Evolutionary conservation across 2,888 invertebrate genomes (phyloP).

Genomic region (Dolichomitus sp.): DNA sequence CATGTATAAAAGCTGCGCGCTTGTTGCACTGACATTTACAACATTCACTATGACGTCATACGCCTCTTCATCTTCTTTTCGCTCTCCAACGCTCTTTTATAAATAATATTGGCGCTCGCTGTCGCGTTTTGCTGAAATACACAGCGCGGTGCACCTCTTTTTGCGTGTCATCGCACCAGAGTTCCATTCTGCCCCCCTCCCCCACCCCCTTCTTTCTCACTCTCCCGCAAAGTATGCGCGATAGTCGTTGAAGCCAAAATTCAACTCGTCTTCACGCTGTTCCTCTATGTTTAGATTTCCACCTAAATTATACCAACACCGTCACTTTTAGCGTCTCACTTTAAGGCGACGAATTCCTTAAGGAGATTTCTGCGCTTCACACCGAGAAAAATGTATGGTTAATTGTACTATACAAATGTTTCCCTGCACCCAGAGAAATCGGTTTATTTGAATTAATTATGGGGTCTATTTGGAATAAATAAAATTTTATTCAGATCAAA

Average conservation of each 20-base stretch:
- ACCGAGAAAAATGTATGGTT: too few species aligned
- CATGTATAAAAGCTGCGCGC: not conserved
- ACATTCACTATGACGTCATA: constrained; percentile 32
- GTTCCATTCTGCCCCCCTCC: not conserved
- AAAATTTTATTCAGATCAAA: too few species aligned
- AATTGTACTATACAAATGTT: too few species aligned
- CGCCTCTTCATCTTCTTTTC: constrained; percentile 42
- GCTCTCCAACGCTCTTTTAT: constrained; percentile 47
- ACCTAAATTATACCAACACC: constrained; percentile 27
- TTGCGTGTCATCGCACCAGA: constrained; percentile 35
- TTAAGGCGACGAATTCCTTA: constrained; percentile 30
- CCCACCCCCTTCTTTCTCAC: not conserved
- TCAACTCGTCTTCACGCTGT: not conserved
- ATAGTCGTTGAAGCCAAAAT: constrained; percentile 41
- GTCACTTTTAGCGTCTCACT: constrained; percentile 5
- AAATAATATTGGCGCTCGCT: constrained; percentile 31
- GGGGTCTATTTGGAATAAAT: too few species aligned
- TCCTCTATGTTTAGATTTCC: constrained; percentile 41
- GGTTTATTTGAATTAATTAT: too few species aligned
- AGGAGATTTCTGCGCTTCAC: too few species aligned
- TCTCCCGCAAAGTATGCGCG: not conserved
- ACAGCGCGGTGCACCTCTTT: constrained; percentile 5
- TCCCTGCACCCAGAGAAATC: too few species aligned
- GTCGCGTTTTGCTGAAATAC: constrained; percentile 31
- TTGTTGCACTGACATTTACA: constrained; percentile 36